These are phyloP conservation scores for Gasterosteus aculeatus DNA, from an alignment of 2,113 vertebrate species.

Conservation along the genomic window DNA sequence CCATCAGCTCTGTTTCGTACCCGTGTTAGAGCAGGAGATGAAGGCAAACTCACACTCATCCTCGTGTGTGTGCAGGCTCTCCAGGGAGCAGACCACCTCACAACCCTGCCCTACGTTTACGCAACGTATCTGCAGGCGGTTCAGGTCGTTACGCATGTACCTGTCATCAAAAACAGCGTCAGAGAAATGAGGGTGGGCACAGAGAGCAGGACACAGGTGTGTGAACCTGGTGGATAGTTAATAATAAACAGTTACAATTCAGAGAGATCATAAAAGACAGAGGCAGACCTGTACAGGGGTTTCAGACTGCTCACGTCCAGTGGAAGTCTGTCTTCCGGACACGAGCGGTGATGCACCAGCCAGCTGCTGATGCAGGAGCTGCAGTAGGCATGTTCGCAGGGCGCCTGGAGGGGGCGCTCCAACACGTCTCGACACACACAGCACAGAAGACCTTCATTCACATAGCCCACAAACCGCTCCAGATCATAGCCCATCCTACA, in stretches of 20 bases:
- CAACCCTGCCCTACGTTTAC: slow-evolving; percentile 85
- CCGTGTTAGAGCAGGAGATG: slow-evolving; percentile 84
- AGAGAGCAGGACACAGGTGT: not conserved
- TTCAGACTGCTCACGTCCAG: slow-evolving; percentile 83
- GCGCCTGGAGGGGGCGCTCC: slow-evolving; percentile 88
- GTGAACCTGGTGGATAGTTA: not conserved
- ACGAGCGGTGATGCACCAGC: slow-evolving; percentile 87
- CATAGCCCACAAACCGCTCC: slow-evolving; percentile 90
- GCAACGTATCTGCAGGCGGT: slow-evolving; percentile 87
- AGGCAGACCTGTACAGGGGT: slow-evolving; percentile 85
- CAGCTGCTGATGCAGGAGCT: slow-evolving; percentile 87
- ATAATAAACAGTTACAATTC: not conserved
- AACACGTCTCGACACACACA: slow-evolving; percentile 89
- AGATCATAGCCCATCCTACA: slow-evolving; percentile 88
- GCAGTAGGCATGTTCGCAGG: slow-evolving; percentile 91
- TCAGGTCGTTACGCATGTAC: slow-evolving; percentile 93
- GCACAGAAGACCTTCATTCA: slow-evolving; percentile 90
- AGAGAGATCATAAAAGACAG: not conserved
- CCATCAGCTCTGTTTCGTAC: slow-evolving; percentile 56
- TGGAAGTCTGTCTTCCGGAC: slow-evolving; percentile 87
- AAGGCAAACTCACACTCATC: slow-evolving; percentile 87
- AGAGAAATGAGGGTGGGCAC: not conserved
- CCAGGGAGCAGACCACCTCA: slow-evolving; percentile 86
- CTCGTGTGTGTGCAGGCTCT: slow-evolving; percentile 87
- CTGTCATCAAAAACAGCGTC: slow-evolving; percentile 62